Evolutionary conservation across 2,797 vertebrate species (phyloP), one percentile per base, ranked within the genome.

Genomic region (Bufotes viridis): DNA sequence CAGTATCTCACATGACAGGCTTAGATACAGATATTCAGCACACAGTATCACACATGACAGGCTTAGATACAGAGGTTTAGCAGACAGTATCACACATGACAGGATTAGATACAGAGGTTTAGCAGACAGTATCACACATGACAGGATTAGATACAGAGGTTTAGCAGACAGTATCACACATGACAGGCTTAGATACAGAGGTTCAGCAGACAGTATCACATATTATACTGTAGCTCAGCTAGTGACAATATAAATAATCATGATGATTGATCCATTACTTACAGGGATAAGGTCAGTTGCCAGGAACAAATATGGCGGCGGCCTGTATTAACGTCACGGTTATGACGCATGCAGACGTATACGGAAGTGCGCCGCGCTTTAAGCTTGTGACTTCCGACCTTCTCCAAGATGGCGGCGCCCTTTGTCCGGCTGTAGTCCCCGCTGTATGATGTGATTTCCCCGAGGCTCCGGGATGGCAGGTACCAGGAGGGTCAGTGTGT

Each of bases 381-480:
- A 18, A 9, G 22, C 17, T 29, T 83, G 26, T 51, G 22, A 60
- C 81, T 88, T 84, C 87, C 87, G 87, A 81, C 87, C 87, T 42
- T 5, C 51, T 51, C 63, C 26, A 69, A 53, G 22, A 88, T 88
- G 87, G 87, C 87, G 81, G 87, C 87, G 87, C 81, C 87, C 87
- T 88, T 88, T 88, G 87, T 88, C 81, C 72, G 86, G 51, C 63
- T 42, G 87, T 88, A 67, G 81, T 61, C 49, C 74, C 5, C 11
- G 78, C 78, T 82, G 9, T 74, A 75, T 63, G 42, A 88, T 88
- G 87, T 78, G 87, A 84, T 22, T 18, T 18, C 87, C 22, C 72
- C 12, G 72, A 60, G 20, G 81, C 34, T 75, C 74, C 61, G 87
- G 72, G 81, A 88, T 88, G 81, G 81, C 87, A 88, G 87, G 87